Conservation (phyloP, 92 coral and sea anemone species). For the Epizoanthus stellaris region DNA sequence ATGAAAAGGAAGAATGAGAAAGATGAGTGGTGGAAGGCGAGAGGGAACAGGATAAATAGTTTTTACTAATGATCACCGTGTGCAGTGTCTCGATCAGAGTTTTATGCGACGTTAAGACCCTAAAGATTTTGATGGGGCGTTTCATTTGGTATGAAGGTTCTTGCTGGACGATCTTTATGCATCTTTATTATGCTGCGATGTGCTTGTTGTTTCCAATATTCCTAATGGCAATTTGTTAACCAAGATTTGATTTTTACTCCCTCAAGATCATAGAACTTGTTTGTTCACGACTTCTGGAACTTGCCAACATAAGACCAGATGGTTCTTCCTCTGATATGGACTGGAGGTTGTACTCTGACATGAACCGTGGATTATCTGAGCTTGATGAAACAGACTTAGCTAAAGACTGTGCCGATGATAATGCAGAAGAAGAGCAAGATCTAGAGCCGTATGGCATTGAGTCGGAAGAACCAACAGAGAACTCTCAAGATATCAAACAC, state of each 20-base stretch:
- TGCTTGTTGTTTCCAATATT: slow-evolving; percentile 1
- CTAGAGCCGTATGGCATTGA: slow-evolving; percentile 1
- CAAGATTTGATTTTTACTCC: background rate
- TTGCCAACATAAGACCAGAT: slow-evolving; percentile 73
- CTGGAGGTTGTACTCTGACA: slow-evolving; percentile 66
- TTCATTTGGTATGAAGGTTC: no score
- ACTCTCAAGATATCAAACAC: slow-evolving; percentile 60
- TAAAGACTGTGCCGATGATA: background rate
- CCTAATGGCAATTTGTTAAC: background rate
- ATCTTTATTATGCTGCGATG: background rate
- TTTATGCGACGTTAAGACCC: no score
- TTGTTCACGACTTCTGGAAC: slow-evolving; percentile 78
- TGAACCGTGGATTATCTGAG: slow-evolving; percentile 61
- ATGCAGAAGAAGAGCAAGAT: slow-evolving; percentile 17
- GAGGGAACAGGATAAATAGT: no score
- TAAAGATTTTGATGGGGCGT: no score
- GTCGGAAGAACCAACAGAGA: slow-evolving; percentile 29
- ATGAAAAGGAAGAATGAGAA: no score
- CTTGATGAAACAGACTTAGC: slow-evolving; percentile 61
- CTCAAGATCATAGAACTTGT: slow-evolving; percentile 61
- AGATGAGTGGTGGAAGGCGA: background rate
- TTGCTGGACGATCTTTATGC: no score
- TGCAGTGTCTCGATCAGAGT: no score
- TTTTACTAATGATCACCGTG: no score
- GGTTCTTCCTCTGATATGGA: slow-evolving; percentile 38